Evolutionary conservation across 2,113 vertebrate species (phyloP), one percentile per base, ranked within the genome.

Genomic region (Euleptes europaea): DNA sequence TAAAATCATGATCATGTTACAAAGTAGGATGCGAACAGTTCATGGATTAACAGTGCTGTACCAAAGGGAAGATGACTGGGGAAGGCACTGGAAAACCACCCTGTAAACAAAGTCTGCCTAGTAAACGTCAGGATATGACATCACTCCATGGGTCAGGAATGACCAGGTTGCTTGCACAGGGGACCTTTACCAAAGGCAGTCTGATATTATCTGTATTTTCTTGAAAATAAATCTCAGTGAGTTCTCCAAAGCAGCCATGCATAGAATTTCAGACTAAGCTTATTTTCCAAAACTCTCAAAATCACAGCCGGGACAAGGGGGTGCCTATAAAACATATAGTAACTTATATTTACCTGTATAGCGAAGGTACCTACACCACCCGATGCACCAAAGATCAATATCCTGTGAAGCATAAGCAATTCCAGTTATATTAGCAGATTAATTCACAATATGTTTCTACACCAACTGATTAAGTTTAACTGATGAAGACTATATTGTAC

Each of bases 361-460:
- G 98, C 96, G 94, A 99, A 98, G 13, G 98, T 99, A 91, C 99
- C 99, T 84, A 99, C 97, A 88, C 99, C 98, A 67, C 99, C 98
- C 1, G 98, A 98, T 72, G 97, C 98, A 49, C 98, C 99, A 10
- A 99, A 95, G 93, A 99, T 98, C 89, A 99, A 95, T 92, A 98
- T 90, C 87, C 99, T 99, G 91, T 6, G 92, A 95, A 47, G 74
- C 66, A 94, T 94, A 87, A 95, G 67, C 80, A 87, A 89, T 74
- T 83, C 84, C 49, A 83, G 19, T n/a, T 65, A 77, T 23, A 72
- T 75, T n/a, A 86, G 35, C 49, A 73, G 28, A 51, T 42, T 84
- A 85, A 38, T 63, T 51, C 44, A 44, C 74, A 69, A 51, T 79
- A n/a, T 54, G 51, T n/a, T 26, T 57, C 71, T 26, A 70, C 10